phyloP scores from a whole-genome alignment of 2,797 vertebrate genomes.

The Hephaestus fuliginosus region DNA sequence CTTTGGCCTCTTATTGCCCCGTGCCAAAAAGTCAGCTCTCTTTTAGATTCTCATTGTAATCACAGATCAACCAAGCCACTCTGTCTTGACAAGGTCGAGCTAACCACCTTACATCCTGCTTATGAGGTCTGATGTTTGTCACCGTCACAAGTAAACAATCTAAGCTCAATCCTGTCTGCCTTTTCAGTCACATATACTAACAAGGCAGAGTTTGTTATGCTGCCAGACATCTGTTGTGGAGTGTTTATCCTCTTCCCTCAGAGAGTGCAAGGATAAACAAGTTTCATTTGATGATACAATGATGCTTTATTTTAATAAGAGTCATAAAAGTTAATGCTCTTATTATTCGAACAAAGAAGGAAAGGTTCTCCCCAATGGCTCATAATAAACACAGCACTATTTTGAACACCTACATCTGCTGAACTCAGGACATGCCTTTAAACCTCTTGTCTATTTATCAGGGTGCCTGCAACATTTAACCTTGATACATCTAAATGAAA shows the following conservation, averaged over 20 bases:
- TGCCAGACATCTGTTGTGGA: conserved; percentile 60
- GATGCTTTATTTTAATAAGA: conserved; percentile 55
- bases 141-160: conserved; percentile 32
- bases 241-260: conserved; percentile 46
- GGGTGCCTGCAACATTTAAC: conserved; percentile 53
- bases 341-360: conserved; percentile 38
- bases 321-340: conserved; percentile 45
- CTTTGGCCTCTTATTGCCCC: conserved; percentile 24
- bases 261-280: conserved; percentile 46
- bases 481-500: conserved; percentile 61
- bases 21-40: conserved; percentile 42
- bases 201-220: conserved; percentile 42
- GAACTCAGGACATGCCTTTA: conserved; percentile 36
- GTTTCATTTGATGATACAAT: conserved; percentile 44
- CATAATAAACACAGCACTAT: conserved; percentile 13
- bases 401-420: conserved; percentile 34
- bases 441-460: conserved; percentile 37
- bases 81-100: conserved; percentile 12
- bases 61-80: conserved; percentile 41
- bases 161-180: conserved; percentile 21
- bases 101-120: conserved; percentile 38
- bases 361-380: conserved; percentile 30
- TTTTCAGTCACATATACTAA: conserved; percentile 48
- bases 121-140: conserved; percentile 17
- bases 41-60: conserved; percentile 46